Conservation (phyloP, 2,113 vertebrate genomes). For the Triplophysa dalaica region DNA sequence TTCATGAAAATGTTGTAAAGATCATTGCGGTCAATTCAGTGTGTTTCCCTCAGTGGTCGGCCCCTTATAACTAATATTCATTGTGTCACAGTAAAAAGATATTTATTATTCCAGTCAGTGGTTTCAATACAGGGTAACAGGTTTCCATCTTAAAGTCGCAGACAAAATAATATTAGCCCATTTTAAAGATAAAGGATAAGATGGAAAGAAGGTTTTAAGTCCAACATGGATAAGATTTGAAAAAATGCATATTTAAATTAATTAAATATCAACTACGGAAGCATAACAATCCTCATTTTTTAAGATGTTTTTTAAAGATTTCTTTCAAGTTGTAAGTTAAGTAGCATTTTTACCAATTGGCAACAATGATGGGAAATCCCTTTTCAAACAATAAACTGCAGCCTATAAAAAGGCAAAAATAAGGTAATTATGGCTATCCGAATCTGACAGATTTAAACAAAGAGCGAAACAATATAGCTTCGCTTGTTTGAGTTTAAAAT, state of each 20-base stretch:
- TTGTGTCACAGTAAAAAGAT: neutral
- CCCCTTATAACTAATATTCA: constrained; percentile 1
- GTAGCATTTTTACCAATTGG: neutral
- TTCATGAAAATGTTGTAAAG: constrained; percentile 8
- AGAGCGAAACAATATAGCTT: constrained; percentile 16
- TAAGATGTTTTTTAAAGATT: neutral
- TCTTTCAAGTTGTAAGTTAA: too few species aligned
- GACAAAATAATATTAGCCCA: neutral
- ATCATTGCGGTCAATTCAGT: neutral
- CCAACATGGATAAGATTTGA: neutral
- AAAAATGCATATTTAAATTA: neutral
- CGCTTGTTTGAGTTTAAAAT: constrained; percentile 15
- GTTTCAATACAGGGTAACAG: neutral
- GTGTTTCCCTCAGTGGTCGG: neutral
- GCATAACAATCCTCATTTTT: neutral
- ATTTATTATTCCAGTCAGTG: neutral
- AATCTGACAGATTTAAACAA: constrained; percentile 14
- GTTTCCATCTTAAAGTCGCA: neutral
- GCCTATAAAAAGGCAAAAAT: constrained; percentile 6
- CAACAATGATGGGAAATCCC: neutral
- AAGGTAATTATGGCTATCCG: neutral
- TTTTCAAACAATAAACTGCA: neutral
- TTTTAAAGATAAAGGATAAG: neutral
- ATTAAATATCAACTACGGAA: neutral
- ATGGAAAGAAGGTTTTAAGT: neutral